A percentile compares a stretch with the other conserved stretches of the same genome.
phyloP scores from a whole-genome alignment of 2,113 vertebrate genomes.

The Hystrix cristata region DNA sequence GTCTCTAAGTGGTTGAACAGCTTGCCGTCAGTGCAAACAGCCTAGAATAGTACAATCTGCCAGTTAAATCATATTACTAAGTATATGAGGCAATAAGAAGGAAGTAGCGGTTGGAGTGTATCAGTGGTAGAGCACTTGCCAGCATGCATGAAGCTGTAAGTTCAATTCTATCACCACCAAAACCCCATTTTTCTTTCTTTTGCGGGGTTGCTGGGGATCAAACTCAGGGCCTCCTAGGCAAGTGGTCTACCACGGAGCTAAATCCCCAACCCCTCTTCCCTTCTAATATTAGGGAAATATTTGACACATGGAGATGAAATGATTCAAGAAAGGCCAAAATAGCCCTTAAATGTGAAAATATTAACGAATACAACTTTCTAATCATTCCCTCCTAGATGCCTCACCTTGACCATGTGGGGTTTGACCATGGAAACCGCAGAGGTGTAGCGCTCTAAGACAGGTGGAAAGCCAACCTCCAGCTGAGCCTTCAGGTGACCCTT shows the following conservation, averaged over 20 bases:
- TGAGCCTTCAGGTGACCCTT: constrained; percentile 94
- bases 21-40: constrained; percentile 95
- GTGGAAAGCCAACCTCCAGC: constrained; percentile 96
- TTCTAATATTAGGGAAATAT: constrained; percentile 6
- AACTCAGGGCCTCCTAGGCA: too few relatives aligned
- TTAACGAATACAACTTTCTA: constrained; percentile 4
- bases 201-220: too few relatives aligned
- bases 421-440: constrained; percentile 95
- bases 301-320: constrained; percentile 14
- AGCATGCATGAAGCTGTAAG: neutral
- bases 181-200: neutral
- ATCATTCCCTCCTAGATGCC: constrained; percentile 27
- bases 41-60: constrained; percentile 84
- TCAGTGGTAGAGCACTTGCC: neutral
- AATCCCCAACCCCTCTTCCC: neutral
- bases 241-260: too few relatives aligned
- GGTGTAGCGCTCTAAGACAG: constrained; percentile 95
- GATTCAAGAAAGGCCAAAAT: constrained; percentile 30
- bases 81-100: neutral
- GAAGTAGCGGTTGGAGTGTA: neutral
- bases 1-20: constrained; percentile 98
- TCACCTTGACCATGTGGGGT: constrained; percentile 97
- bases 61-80: neutral
- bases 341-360: constrained; percentile 45
- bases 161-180: neutral